phyloP scores from a whole-genome alignment of 2,888 invertebrate species.

The Brenthis ino region DNA sequence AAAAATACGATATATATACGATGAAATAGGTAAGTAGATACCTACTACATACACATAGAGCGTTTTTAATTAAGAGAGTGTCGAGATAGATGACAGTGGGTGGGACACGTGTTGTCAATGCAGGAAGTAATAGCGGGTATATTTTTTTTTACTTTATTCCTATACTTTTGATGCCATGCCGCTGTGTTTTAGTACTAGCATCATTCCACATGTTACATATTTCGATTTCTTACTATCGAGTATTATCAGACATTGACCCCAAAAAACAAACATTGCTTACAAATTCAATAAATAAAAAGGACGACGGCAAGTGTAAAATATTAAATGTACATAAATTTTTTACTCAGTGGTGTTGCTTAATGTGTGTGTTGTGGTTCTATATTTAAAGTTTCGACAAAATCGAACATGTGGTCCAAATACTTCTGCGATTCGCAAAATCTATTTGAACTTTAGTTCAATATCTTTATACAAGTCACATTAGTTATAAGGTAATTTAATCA shows the following conservation, averaged over 20 bases:
- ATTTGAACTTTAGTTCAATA: slow-evolving; percentile 28
- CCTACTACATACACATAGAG: slow-evolving; percentile 32
- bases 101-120: slow-evolving; percentile 55
- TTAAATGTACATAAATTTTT: no score
- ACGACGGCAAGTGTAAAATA: background rate
- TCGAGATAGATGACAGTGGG: slow-evolving; percentile 44
- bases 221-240: background rate
- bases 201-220: background rate
- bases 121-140: slow-evolving; percentile 64
- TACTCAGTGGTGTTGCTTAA: background rate
- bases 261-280: background rate
- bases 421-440: slow-evolving; percentile 42
- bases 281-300: background rate
- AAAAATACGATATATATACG: no score
- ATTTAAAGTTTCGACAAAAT: slow-evolving; percentile 2
- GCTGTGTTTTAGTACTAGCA: slow-evolving; percentile 9
- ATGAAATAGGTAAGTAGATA: background rate
- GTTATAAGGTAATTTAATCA: background rate
- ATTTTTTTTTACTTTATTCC: slow-evolving; percentile 60
- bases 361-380: slow-evolving; percentile 3
- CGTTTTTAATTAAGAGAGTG: slow-evolving; percentile 53
- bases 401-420: slow-evolving; percentile 41
- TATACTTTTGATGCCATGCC: slow-evolving; percentile 60
- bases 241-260: background rate
- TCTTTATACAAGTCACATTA: background rate